Conservation (phyloP, 2,888 invertebrate species). For the Parnassius smintheus region DNA sequence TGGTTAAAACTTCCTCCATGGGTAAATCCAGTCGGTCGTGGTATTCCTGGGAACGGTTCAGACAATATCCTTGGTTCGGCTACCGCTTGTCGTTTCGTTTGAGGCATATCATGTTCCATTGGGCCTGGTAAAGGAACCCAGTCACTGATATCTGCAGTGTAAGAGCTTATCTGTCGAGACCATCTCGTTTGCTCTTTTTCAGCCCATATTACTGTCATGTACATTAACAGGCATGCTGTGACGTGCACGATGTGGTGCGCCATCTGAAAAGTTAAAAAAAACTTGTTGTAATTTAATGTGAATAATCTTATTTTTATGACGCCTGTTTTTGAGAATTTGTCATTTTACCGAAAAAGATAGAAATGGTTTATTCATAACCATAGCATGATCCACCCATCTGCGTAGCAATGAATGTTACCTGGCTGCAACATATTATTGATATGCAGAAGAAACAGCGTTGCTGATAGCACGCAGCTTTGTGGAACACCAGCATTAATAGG, state of each 20-base stretch:
- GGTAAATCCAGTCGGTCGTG: conserved; percentile 42
- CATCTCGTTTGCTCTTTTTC: conserved; percentile 63
- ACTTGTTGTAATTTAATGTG: not conserved
- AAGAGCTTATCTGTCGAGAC: conserved; percentile 74
- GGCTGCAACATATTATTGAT: no score
- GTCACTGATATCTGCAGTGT: conserved; percentile 70
- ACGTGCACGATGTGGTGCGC: conserved; percentile 53
- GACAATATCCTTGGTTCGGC: conserved; percentile 72
- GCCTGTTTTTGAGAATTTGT: no score
- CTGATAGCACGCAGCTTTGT: no score
- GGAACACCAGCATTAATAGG: no score
- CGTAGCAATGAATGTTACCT: no score
- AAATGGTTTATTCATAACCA: no score
- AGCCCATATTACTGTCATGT: conserved; percentile 49
- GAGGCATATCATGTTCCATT: conserved; percentile 52
- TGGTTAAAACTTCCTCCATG: conserved; percentile 52
- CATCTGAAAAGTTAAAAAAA: conserved; percentile 56
- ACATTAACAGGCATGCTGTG: conserved; percentile 49
- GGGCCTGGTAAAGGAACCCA: conserved; percentile 70
- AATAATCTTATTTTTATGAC: no score
- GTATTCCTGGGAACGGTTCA: conserved; percentile 62
- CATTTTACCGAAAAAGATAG: no score
- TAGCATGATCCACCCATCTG: no score
- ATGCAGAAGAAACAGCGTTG: no score
- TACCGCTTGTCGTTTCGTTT: conserved; percentile 66